Base-by-base conservation (phyloP, 2,888 invertebrate genomes). In the Agrotis segetum region DNA sequence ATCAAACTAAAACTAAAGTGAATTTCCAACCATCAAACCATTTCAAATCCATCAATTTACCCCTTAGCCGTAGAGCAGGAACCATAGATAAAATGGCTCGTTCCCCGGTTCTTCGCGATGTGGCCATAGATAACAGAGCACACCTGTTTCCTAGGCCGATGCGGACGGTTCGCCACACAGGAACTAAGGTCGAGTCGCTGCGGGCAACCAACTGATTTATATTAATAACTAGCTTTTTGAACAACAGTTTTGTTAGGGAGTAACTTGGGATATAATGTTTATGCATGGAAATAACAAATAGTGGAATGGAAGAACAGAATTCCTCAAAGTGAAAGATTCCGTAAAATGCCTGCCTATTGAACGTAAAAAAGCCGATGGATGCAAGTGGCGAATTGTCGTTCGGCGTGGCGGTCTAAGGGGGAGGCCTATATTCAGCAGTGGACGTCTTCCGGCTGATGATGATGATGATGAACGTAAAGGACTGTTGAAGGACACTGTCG, bases 61-160 rank as follows among this genome's bases (percentile, higher is more conserved):
- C 78, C 64, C 65, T 65, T 55, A 77, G 67, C 78, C 59, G 67
- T 66, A 78, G 64, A 78, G 44, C 62, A 82, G 79, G 74, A 79
- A 82, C 79, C 79, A 78, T 78, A 67, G 79, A 79, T 80, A 80
- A 80, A 82, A 69, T 74, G 47, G 58, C 74, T 73, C 74, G 68
- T 60, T 70, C 64, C 67, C 60, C 69, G 69, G 79, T 74, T 82
- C 82, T 83, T 74, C 69, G 58, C 70, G 85, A 85, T 81, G 67
- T 60, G 70, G 75, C 60, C 72, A 81, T 79, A 84, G 84, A 85
- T 85, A 83, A 81, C 59, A 76, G 72, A 47, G 84, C 85, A 82
- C 84, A 84, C 84, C 84, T 84, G 84, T 79, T 84, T 84, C 85
- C 84, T 79, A 83, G 79, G 79, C 77, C 64, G 79, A 61, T 63